Evolutionary conservation across 2,797 vertebrate genomes (phyloP), one percentile per base, ranked within the genome.

Genomic region (Spheniscus humboldti): DNA sequence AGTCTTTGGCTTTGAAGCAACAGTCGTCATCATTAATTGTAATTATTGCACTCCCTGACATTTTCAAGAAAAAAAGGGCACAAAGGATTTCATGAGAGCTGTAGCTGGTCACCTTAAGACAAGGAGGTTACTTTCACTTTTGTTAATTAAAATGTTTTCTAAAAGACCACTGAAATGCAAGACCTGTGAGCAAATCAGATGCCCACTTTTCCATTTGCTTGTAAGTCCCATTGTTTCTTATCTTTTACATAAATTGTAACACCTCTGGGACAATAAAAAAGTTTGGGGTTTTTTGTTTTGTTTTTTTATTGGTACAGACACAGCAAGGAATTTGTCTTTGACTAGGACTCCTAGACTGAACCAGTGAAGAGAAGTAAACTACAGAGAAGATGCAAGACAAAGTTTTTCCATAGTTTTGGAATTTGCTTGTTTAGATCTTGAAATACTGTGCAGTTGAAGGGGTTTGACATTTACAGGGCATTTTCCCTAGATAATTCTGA

Each of bases 21-120:
- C 37, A 73, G 63, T 67, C 88, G 90, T 90, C 59, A 96, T 95
- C 82, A 90, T 93, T 94, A 95, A 88, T 95, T 94, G 79, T 80
- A 95, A 90, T 93, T 96, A 92, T 93, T 93, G 41, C 47, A 76
- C 17, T 91, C n/a, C 11, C 17, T 96, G 94, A 93, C 63, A 80
- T 93, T 86, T 92, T 90, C 43, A 68, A 64, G 39, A 1, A n/a
- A 16, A 63, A 86, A 74, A 72, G 62, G 3, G 7, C 63, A 63
- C 13, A 47, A 50, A 86, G 37, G 11, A 39, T 85, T 89, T 91
- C 5, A 4, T 64, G 55, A 91, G 18, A 92, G 6, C 13, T 16
- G 17, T 35, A 45, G 14, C 39, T 66, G 25, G 41, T 75, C 48
- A 84, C 25, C 22, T 56, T 56, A 86, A 68, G 25, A 73, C n/a